phyloP scores from a whole-genome alignment of 2,113 vertebrate genomes.

The Calyptommatus sinebrachiatus region DNA sequence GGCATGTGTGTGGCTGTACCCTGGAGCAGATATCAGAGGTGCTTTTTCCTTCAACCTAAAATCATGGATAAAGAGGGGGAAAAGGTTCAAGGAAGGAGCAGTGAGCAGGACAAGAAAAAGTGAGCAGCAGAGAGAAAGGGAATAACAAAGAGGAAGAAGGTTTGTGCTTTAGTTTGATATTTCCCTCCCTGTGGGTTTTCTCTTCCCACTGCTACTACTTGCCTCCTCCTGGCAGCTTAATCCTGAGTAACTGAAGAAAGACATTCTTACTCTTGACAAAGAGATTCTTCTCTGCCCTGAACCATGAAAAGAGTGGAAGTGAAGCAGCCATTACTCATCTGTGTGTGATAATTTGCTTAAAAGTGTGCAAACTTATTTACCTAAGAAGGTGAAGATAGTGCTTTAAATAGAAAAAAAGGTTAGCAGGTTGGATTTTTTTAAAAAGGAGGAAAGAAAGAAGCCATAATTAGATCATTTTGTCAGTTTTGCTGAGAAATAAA shows the following conservation, averaged over 20 bases:
- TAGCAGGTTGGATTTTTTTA: neutral
- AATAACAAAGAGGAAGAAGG: neutral
- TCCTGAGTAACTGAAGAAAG: too few species aligned
- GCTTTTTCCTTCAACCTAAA: neutral
- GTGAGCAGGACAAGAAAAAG: too few species aligned
- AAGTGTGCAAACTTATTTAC: neutral
- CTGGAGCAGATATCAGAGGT: too few species aligned
- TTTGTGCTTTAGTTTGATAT: neutral
- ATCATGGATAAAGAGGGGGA: neutral
- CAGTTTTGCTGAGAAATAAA: neutral
- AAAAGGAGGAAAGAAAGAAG: neutral
- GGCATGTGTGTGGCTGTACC: too few species aligned
- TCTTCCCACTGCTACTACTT: too few species aligned
- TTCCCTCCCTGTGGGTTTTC: too few species aligned
- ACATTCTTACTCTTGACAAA: too few species aligned
- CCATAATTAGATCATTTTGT: neutral
- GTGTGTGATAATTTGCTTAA: neutral
- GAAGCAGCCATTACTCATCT: neutral
- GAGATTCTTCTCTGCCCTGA: too few species aligned
- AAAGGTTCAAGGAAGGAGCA: neutral
- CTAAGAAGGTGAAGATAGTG: neutral
- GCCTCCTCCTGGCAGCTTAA: too few species aligned
- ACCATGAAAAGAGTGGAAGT: too few species aligned
- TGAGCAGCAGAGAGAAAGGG: neutral
- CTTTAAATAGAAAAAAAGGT: slow-evolving; percentile 8